Evolutionary conservation across 2,113 vertebrate species (phyloP).

Genomic region (Coturnix japonica): DNA sequence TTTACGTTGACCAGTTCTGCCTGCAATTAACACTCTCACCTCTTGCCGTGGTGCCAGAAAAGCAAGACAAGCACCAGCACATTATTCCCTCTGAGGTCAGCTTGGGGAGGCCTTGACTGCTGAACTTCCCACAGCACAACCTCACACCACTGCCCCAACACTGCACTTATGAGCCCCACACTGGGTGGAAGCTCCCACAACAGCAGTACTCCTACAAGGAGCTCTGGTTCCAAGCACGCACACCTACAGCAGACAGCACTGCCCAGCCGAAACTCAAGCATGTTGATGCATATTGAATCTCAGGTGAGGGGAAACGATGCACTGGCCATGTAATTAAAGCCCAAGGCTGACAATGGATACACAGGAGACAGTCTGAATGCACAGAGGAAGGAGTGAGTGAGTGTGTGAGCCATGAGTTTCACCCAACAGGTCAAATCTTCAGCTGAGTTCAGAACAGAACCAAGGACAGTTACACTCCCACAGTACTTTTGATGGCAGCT

Average conservation of each 20-base stretch:
- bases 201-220: not conserved
- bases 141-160: not conserved
- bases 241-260: not conserved
- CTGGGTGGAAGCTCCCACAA: not conserved
- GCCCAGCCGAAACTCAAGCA: conserved; percentile 46
- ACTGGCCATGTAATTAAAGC: conserved; percentile 67
- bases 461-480: not conserved
- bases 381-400: not conserved
- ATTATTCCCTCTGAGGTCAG: not conserved
- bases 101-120: not conserved
- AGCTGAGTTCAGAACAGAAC: not conserved
- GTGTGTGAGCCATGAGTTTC: not conserved
- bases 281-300: conserved; percentile 62
- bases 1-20: not conserved
- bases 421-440: not conserved
- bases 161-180: not conserved
- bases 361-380: not conserved
- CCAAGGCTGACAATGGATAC: not conserved
- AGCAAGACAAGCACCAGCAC: not conserved
- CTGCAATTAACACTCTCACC: fast-evolving
- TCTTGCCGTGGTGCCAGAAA: not conserved
- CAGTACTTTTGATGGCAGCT: not conserved
- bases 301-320: conserved; percentile 35
- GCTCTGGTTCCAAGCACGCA: fast-evolving
- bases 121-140: not conserved